These are phyloP conservation scores for Oegoconia quadripuncta DNA, from an alignment of 2,888 invertebrate species.

Conservation along the genomic window DNA sequence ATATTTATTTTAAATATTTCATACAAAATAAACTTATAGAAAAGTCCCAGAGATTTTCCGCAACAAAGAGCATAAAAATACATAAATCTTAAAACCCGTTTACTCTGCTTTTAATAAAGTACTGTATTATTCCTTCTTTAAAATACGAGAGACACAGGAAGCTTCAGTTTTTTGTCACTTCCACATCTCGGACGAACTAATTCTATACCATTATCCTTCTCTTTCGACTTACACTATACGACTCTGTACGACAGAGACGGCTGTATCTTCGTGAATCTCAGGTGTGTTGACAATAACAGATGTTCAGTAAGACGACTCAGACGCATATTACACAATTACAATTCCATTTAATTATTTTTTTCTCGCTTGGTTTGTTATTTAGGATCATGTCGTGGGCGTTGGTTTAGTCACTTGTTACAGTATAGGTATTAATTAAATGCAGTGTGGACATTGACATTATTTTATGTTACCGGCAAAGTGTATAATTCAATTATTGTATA, in stretches of 20 bases:
- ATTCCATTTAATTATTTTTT: conserved; percentile 76
- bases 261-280: conserved; percentile 45
- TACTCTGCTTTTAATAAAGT: too few relatives aligned
- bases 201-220: conserved; percentile 39
- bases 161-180: conserved; percentile 77
- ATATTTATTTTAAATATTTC: not conserved
- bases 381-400: conserved; percentile 56
- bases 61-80: too few relatives aligned
- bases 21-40: too few relatives aligned
- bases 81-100: too few relatives aligned
- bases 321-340: conserved; percentile 76
- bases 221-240: conserved; percentile 17
- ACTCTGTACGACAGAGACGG: conserved; percentile 35
- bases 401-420: conserved; percentile 16
- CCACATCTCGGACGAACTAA: conserved; percentile 60
- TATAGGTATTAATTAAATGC: conserved; percentile 6
- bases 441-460: not conserved
- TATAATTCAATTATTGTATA: too few relatives aligned
- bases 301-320: conserved; percentile 68
- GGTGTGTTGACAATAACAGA: conserved; percentile 78
- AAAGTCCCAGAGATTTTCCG: too few relatives aligned
- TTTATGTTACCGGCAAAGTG: not conserved
- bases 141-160: conserved; percentile 79
- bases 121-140: conserved; percentile 70
- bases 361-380: conserved; percentile 54